A percentile compares a stretch with the other conserved stretches of the same genome.
phyloP scores from a whole-genome alignment of 1,140 invertebrate species.

The Bombus cullumanus region DNA sequence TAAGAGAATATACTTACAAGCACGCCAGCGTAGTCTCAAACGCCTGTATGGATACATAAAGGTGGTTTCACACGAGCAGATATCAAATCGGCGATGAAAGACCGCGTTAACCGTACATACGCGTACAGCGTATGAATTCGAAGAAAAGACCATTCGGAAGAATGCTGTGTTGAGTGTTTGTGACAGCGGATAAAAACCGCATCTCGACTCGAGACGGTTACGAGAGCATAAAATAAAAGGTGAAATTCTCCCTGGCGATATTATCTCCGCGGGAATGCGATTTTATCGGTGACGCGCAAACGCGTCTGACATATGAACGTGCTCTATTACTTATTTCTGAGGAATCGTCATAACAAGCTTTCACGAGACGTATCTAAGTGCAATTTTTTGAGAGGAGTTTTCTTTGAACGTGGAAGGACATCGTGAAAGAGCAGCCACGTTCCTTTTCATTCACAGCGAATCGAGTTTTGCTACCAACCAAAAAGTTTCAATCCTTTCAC shows the following conservation, averaged over 20 bases:
- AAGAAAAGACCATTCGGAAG: background rate
- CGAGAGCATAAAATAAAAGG: background rate
- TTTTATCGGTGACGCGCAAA: background rate
- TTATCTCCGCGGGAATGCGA: background rate
- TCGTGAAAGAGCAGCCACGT: background rate
- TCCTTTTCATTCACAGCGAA: conserved; percentile 25
- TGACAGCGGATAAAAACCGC: background rate
- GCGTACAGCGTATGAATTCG: background rate
- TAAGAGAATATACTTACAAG: background rate
- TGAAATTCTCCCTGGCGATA: background rate
- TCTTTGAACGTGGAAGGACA: background rate
- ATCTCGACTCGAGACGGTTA: too few species aligned
- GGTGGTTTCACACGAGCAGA: background rate
- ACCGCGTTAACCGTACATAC: too few species aligned
- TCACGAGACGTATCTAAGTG: background rate
- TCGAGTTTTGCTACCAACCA: conserved; percentile 9
- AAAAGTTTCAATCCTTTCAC: conserved; percentile 1
- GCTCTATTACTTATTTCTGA: background rate
- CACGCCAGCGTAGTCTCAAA: background rate
- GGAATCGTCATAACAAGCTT: conserved; percentile 21
- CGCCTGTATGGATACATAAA: background rate
- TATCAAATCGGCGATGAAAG: background rate
- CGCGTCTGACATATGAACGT: background rate
- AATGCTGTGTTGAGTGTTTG: background rate
- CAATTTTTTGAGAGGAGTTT: conserved; percentile 22